A percentile compares a stretch with the other conserved stretches of the same genome.
Conservation (phyloP, 2,797 vertebrate species). For the Sebastes cheni region DNA sequence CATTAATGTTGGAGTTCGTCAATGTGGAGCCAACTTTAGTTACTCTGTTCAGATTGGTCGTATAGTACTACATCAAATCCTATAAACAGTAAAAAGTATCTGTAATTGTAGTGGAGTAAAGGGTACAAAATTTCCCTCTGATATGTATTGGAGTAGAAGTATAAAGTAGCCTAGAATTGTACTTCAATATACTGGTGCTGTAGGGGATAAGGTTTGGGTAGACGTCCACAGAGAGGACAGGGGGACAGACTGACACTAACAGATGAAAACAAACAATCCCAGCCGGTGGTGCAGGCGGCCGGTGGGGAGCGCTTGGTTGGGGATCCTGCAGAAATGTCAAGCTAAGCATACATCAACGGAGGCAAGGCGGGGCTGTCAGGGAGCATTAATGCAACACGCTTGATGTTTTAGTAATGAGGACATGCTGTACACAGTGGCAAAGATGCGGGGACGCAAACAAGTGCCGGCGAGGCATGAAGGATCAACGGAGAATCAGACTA, state of each 20-base stretch:
- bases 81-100: too few species aligned
- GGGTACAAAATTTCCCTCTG: too few species aligned
- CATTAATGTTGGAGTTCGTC: too few species aligned
- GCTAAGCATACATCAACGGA: constrained; percentile 71
- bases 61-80: not conserved
- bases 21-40: not conserved
- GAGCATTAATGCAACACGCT: constrained; percentile 59
- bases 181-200: not conserved
- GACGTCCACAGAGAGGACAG: not conserved
- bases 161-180: not conserved
- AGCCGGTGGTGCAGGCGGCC: constrained; percentile 2
- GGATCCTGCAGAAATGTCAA: constrained; percentile 66
- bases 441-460: constrained; percentile 43
- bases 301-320: constrained; percentile 21
- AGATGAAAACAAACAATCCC: constrained; percentile 52
- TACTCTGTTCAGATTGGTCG: not conserved
- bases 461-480: constrained; percentile 14
- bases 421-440: constrained; percentile 44
- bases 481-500: constrained; percentile 34
- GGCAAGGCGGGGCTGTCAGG: constrained; percentile 54
- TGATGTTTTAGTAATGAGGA: constrained; percentile 76
- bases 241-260: not conserved
- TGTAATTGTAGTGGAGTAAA: too few species aligned
- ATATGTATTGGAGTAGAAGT: not conserved
- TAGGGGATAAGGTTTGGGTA: not conserved